Base-by-base conservation (phyloP, 2,113 vertebrate genomes). In the Anhinga rufa region DNA sequence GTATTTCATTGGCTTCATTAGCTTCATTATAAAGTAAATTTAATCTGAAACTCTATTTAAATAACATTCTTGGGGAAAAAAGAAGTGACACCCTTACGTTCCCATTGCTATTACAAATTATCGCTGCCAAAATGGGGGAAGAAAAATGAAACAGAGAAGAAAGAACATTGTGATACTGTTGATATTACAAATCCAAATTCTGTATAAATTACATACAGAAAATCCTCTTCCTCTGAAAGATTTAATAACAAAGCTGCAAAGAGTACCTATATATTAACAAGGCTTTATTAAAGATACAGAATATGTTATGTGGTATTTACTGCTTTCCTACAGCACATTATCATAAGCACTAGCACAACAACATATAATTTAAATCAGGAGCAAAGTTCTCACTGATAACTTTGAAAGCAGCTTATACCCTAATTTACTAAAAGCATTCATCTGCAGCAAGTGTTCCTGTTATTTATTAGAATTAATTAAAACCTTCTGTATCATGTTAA, bases 391-490 rank as follows among this genome's bases (percentile, higher is more conserved):
- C 65, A 36, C 1, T 57, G 87, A 25, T 24, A 58, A 9, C 64
- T 90, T 62, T 86, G 72, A 81, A 91, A 87, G 77, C 34, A 79
- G 86, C 58, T 91, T 69, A 82, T 22, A 40, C 29, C 8, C 60
- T 82, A 11, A 92, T 92, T 90, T 92, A 78, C 61, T 76, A 61
- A 79, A 88, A 93, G 70, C 77, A 76, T 19, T 87, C 88, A 76
- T 69, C 91, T 69, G 83, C 80, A 93, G 49, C 17, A 1, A 74
- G 48, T 51, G 48, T 62, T 93, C 68, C 87, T 89, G 57, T 82
- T 86, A 52, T 69, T 95, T 93, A 69, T 84, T 72, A 83, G 29
- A 86, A 82, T 89, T 94, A 82, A 92, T 84, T 71, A 75, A 88
- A 89, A 42, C 61, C 36, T 80, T 26, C 88, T 52, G 14, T 6